phyloP scores from a whole-genome alignment of 2,888 invertebrate species.

The Drosophila suboccidentalis region DNA sequence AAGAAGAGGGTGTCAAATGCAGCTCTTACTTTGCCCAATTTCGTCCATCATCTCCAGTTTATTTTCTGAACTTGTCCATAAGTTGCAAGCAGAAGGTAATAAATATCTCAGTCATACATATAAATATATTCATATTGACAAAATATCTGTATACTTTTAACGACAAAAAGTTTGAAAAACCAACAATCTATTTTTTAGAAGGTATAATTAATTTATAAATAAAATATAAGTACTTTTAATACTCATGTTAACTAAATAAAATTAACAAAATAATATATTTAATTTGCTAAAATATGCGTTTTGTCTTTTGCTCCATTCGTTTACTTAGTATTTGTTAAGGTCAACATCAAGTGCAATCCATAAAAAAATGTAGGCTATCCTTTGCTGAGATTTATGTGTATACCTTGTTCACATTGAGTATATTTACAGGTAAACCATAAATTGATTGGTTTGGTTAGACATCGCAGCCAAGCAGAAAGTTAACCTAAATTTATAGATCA shows the following conservation, averaged over 20 bases:
- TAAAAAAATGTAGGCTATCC: not conserved
- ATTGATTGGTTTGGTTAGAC: constrained; percentile 63
- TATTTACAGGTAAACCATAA: constrained; percentile 59
- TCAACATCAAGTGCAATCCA: no score
- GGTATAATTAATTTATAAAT: not conserved
- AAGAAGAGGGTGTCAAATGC: not conserved
- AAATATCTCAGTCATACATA: not conserved
- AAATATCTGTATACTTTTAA: no score
- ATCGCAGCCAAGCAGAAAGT: constrained; percentile 49
- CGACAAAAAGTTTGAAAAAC: no score
- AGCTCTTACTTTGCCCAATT: not conserved
- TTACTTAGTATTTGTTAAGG: not conserved
- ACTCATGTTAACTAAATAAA: no score
- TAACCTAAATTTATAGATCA: not conserved
- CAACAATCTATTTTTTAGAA: no score
- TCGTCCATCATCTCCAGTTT: not conserved
- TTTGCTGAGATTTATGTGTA: constrained; percentile 37
- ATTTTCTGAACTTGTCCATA: not conserved
- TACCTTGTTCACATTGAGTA: constrained; percentile 36
- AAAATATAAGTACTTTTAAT: not conserved
- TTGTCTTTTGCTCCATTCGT: not conserved
- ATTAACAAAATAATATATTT: no score
- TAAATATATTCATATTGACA: no score
- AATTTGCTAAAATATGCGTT: not conserved
- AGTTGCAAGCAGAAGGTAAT: not conserved